These are phyloP conservation scores for Leptonema lineaticorne DNA, from an alignment of 1,140 invertebrate genomes.

Conservation along the genomic window DNA sequence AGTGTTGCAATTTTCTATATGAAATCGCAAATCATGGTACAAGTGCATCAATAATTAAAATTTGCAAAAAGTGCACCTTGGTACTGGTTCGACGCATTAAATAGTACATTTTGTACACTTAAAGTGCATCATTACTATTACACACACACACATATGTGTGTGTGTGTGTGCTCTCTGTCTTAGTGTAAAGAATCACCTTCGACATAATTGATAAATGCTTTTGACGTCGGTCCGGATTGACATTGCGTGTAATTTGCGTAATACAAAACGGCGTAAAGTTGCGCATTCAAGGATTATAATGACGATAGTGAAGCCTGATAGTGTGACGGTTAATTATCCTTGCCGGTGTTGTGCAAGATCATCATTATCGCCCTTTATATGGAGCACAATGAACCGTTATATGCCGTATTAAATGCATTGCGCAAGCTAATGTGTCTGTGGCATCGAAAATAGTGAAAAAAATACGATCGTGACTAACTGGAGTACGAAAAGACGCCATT, in stretches of 20 bases:
- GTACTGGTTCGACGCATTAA: slow-evolving; percentile 19
- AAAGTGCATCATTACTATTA: not conserved
- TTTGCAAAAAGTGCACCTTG: slow-evolving; percentile 14
- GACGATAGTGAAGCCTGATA: too few species aligned
- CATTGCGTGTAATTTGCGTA: slow-evolving; percentile 2
- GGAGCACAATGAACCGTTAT: not conserved
- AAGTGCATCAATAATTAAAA: not conserved
- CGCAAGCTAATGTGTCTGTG: too few species aligned
- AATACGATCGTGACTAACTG: not conserved
- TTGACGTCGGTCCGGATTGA: not conserved
- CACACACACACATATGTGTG: too few species aligned
- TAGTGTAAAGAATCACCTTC: slow-evolving; percentile 13
- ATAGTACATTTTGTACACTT: slow-evolving; percentile 8
- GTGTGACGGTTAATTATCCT: too few species aligned
- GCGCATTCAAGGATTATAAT: too few species aligned
- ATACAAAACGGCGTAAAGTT: not conserved
- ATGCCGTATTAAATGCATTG: too few species aligned
- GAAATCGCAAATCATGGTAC: too few species aligned
- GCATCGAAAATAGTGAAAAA: not conserved
- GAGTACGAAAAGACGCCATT: too few species aligned
- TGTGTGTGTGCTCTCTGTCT: not conserved
- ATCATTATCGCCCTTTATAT: not conserved
- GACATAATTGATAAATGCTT: slow-evolving; percentile 18
- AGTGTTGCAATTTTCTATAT: too few species aligned
- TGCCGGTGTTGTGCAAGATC: not conserved